Evolutionary conservation across 2,888 invertebrate species (phyloP), one percentile per base, ranked within the genome.

Genomic region (Gymnocheta viridis): DNA sequence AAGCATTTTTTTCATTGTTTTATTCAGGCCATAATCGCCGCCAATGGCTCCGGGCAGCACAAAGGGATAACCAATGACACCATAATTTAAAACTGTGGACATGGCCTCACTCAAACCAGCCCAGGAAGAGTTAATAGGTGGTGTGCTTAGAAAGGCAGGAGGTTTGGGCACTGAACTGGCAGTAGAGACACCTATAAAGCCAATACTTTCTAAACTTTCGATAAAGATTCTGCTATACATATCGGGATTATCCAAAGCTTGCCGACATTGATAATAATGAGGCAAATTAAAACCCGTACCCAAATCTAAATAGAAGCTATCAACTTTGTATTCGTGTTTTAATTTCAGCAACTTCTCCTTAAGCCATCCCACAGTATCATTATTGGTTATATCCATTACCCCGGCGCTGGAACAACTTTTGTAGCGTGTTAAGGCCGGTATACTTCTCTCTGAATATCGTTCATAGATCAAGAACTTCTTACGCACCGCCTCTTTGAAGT

Each of bases 11-110:
- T 93, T 93, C 12, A 89, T 81, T 4, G 88, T 85, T 2, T 87
- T 88, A 2, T 95, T 94, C 85, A 95, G 93, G 64, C 95, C 94
- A 51, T 95, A 96, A 88, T 98, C 97, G 0, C 98, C 99, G 0
- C 99, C 99, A 0, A 99, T 97, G 4, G 98, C 96, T 0, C 98
- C 98, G 0, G 98, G 97, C 93, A 98, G 95, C 54, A 98, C 94
- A 88, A 98, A 98, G 0, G 98, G 98, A 91, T 96, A 98, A 0
- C 99, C 99, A 66, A 97, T 95, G 24, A 98, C 94, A 0, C 98
- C 98, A 86, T 98, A 96, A 0, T 96, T 96, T 24, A 98, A 92
- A 78, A 97, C 95, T 0, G 97, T 96, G 0, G 98, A 97, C 87
- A 99, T 96, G 0, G 98, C 95, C 9, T 95, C 94, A 83, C 94